These are phyloP conservation scores for Oscheius sp. DNA, from an alignment of 2,888 invertebrate genomes.

Conservation along the genomic window DNA sequence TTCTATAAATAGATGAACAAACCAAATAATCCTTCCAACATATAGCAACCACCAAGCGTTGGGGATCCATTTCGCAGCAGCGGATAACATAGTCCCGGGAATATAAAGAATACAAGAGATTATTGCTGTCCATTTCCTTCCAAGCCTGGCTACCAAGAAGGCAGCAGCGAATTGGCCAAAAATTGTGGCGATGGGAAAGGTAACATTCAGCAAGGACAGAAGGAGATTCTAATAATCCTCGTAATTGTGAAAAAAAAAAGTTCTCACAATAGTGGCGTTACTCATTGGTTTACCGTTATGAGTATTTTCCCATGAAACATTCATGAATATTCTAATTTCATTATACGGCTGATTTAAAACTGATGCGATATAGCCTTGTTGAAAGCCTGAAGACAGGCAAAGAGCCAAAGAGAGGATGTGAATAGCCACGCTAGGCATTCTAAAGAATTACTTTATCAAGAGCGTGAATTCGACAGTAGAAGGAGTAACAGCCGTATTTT, in stretches of 20 bases:
- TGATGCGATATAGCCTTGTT: conserved; percentile 57
- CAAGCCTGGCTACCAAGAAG: conserved; percentile 47
- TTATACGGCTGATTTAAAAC: conserved; percentile 60
- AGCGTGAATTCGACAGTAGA: background rate
- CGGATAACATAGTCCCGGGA: conserved; percentile 41
- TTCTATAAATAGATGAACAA: background rate
- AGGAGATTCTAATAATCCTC: conserved; percentile 42
- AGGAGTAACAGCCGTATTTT: background rate
- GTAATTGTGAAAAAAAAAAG: background rate
- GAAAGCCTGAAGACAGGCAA: conserved; percentile 15
- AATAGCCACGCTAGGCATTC: conserved; percentile 5
- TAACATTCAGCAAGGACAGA: conserved; percentile 58
- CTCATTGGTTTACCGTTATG: conserved; percentile 44
- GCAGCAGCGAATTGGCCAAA: conserved; percentile 59
- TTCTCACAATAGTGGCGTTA: conserved; percentile 47
- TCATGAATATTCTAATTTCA: conserved; percentile 56
- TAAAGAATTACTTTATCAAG: background rate
- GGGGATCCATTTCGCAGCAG: conserved; percentile 47
- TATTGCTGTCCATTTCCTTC: conserved; percentile 48
- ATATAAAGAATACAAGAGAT: conserved; percentile 49
- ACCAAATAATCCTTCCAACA: conserved; percentile 58
- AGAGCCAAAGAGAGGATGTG: conserved; percentile 9
- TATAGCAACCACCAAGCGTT: conserved; percentile 53
- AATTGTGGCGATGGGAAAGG: conserved; percentile 59
- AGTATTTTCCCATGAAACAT: conserved; percentile 48